phyloP scores from a whole-genome alignment of 2,888 invertebrate genomes.

The Zygothrica quintamaculata region DNA sequence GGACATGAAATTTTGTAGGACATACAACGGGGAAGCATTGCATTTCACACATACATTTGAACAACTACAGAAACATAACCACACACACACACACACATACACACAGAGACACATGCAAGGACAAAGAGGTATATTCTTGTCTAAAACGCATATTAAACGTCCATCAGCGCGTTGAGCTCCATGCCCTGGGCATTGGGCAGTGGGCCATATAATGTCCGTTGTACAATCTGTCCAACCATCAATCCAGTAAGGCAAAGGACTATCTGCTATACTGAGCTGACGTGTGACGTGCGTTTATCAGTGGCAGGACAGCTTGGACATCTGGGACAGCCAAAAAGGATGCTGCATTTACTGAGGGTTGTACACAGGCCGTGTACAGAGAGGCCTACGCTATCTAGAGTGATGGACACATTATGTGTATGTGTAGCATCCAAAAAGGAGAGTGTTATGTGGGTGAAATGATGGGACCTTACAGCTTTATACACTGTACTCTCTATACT shows the following conservation, averaged over 20 bases:
- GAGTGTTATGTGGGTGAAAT: not conserved
- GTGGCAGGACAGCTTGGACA: slow-evolving; percentile 52
- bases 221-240: slow-evolving; percentile 68
- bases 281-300: slow-evolving; percentile 77
- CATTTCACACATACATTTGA: slow-evolving; percentile 27
- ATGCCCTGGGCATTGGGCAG: slow-evolving; percentile 6
- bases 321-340: slow-evolving; percentile 3
- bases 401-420: slow-evolving; percentile 52
- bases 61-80: slow-evolving; percentile 22
- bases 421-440: not conserved
- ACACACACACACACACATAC: slow-evolving; percentile 29
- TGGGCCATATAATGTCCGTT: slow-evolving; percentile 38
- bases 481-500: not conserved
- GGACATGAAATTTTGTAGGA: slow-evolving; percentile 29
- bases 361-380: not conserved
- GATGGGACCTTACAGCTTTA: not conserved
- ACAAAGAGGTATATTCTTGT: slow-evolving; percentile 48
- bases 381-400: slow-evolving; percentile 38
- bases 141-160: slow-evolving; percentile 74
- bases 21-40: slow-evolving; percentile 44
- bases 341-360: not conserved
- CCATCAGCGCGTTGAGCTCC: slow-evolving; percentile 56
- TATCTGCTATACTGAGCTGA: slow-evolving; percentile 52
- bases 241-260: slow-evolving; percentile 65
- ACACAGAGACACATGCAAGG: slow-evolving; percentile 27